Evolutionary conservation across 2,888 invertebrate genomes (phyloP).

Genomic region (Caenorhabditis sp.): DNA sequence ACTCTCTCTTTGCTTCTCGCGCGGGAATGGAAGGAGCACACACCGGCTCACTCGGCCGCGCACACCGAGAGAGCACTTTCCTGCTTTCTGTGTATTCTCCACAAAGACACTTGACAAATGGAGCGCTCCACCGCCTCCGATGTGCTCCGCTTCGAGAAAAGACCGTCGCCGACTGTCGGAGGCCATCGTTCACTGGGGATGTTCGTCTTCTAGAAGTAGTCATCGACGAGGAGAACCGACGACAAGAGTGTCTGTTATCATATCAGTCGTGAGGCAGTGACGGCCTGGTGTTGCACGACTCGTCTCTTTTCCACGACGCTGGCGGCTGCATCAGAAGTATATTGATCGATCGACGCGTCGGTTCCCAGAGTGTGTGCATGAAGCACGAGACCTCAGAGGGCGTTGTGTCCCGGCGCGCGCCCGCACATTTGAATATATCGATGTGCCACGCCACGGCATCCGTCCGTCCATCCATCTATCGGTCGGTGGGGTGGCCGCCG

Average conservation of each 20-base stretch:
- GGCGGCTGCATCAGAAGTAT: slow-evolving; percentile 44
- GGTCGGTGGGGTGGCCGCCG: not conserved
- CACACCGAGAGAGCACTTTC: not conserved
- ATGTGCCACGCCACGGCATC: slow-evolving; percentile 16
- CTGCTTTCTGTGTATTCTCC: slow-evolving; percentile 29
- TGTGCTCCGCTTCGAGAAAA: not conserved
- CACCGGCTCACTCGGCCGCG: slow-evolving; percentile 21
- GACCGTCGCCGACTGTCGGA: not conserved
- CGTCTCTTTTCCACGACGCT: slow-evolving; percentile 7
- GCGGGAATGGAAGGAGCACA: slow-evolving; percentile 36
- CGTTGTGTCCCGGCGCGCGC: slow-evolving; percentile 8
- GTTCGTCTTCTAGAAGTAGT: slow-evolving; percentile 1
- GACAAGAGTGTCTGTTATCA: slow-evolving; percentile 35
- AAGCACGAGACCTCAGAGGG: too few relatives aligned
- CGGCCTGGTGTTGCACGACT: slow-evolving; percentile 15
- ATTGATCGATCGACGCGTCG: slow-evolving; percentile 17
- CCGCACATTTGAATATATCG: slow-evolving; percentile 25
- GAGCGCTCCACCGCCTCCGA: not conserved
- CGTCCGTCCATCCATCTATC: slow-evolving; percentile 6
- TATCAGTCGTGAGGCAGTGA: slow-evolving; percentile 34
- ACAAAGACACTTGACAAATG: slow-evolving; percentile 54
- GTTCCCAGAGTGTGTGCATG: not conserved
- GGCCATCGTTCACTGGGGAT: not conserved
- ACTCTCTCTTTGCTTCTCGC: slow-evolving; percentile 31
- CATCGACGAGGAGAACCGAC: slow-evolving; percentile 1